phyloP scores from a whole-genome alignment of 2,113 vertebrate genomes.

The Aldabrachelys gigantea region DNA sequence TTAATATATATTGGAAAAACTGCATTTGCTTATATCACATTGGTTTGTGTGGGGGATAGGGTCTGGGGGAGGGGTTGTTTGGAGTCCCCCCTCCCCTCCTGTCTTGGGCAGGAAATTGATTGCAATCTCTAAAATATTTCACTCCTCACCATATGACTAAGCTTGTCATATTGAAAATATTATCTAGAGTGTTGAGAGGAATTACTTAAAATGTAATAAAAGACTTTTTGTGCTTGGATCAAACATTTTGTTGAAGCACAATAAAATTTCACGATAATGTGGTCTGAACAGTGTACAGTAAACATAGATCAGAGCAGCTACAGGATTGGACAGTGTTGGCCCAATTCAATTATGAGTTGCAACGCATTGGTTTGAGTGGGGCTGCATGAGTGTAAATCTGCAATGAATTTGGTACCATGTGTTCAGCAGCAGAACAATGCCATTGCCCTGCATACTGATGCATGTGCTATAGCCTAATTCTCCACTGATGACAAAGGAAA shows the following conservation, averaged over 20 bases:
- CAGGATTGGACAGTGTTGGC: neutral
- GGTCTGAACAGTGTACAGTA: neutral
- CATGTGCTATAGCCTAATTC: neutral
- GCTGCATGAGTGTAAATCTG: rapidly evolving
- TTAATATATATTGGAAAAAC: slow-evolving; percentile 49
- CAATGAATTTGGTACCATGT: neutral
- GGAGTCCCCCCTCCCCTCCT: slow-evolving; percentile 22
- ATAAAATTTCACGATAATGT: neutral
- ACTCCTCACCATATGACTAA: slow-evolving; percentile 20
- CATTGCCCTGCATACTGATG: rapidly evolving
- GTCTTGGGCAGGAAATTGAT: slow-evolving; percentile 42
- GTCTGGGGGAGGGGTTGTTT: neutral
- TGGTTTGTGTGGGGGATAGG: slow-evolving; percentile 30
- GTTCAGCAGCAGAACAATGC: neutral
- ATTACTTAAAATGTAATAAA: slow-evolving; percentile 37
- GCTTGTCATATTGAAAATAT: slow-evolving; percentile 28
- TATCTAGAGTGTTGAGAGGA: slow-evolving; percentile 20
- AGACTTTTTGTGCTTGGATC: slow-evolving; percentile 11
- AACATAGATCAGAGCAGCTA: neutral
- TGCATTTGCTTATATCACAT: slow-evolving; percentile 56
- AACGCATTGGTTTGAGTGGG: neutral
- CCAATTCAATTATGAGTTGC: neutral
- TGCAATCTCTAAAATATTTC: slow-evolving; percentile 37
- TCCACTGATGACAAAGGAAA: neutral
- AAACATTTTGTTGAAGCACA: slow-evolving; percentile 9